Evolutionary conservation across 1,140 invertebrate species (phyloP).

Genomic region (Aphelenchoides besseyi): DNA sequence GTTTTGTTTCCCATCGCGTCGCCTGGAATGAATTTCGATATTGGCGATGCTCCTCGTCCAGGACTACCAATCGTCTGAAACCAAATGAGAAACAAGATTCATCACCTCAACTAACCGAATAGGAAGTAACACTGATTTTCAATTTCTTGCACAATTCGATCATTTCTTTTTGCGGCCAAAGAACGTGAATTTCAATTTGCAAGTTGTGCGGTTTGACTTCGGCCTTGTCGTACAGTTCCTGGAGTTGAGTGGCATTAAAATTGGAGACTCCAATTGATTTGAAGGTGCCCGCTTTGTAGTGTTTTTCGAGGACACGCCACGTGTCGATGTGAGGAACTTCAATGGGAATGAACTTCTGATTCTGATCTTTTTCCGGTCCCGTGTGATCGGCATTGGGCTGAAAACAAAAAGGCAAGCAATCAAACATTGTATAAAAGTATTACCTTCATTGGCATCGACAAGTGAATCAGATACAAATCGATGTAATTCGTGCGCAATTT

Average conservation of each 20-base stretch:
- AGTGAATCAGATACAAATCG: conserved; percentile 79
- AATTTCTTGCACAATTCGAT: conserved; percentile 52
- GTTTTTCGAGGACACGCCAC: conserved; percentile 59
- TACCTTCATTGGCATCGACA: conserved; percentile 48
- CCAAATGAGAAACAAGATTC: conserved; percentile 4
- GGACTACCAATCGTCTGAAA: conserved; percentile 61
- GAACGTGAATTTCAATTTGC: conserved; percentile 42
- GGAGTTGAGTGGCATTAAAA: conserved; percentile 70
- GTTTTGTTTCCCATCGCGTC: conserved; percentile 33
- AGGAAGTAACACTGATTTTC: conserved; percentile 62
- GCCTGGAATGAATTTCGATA: conserved; percentile 3
- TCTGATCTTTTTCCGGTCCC: conserved; percentile 4
- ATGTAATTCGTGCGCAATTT: conserved; percentile 76
- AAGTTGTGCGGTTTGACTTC: conserved; percentile 43
- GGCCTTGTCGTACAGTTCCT: conserved; percentile 64
- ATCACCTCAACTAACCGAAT: too few species aligned
- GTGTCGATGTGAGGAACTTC: conserved; percentile 35
- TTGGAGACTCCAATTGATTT: conserved; percentile 65
- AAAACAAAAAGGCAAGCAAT: too few species aligned
- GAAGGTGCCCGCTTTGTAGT: conserved; percentile 61
- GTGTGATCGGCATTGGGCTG: conserved; percentile 20
- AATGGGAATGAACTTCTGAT: conserved; percentile 39
- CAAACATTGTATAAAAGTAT: conserved; percentile 16
- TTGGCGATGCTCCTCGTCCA: conserved; percentile 30
- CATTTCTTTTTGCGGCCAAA: conserved; percentile 42